Base-by-base conservation (phyloP, 2,888 invertebrate species). In the Melanotus villosus region DNA sequence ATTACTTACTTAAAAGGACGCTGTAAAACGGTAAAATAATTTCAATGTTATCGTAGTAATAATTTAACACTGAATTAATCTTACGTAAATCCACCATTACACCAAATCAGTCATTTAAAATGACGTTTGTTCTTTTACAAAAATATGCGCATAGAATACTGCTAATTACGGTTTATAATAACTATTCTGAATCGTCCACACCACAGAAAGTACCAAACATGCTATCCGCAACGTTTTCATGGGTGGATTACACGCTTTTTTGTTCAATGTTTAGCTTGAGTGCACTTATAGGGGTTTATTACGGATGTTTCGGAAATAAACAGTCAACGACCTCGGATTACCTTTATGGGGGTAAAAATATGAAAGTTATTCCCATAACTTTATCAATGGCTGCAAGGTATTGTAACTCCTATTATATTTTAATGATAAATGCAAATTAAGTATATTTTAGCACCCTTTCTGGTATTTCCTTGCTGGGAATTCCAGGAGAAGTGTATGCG, bases 401-500 rank as follows among this genome's bases (percentile, higher is more conserved):
- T 14, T 1, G 1, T 16, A 14, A 14, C 4, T 18, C 6, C 12
- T 2, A 34, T 0, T 12, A 12, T 26, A 26, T 7, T 5, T 26
- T 26, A 26, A 26, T 7, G 10, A 45, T 45, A 9, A 10, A 3
- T 45, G 2, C 14, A 45, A 6, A 18, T 45, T 30, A 26, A 12
- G 9, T 21, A 18, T 16, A 2, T 38, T 57, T 57, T 82, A 93
- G 93, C 78, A 91, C 92, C 73, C 84, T 93, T 76, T 93, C 93
- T 1, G 93, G 93, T 34, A 90, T 93, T 41, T 92, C 92, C 0
- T 83, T 93, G 4, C 86, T 94, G 5, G 93, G 92, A 0, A 88
- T 92, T 4, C 93, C 93, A 0, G 89, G 92, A 0, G 93, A 93
- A 80, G 89, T 93, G 72, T 93, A 93, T 79, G 85, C 89, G 19